Base-by-base conservation (phyloP, 2,797 vertebrate genomes). In the Takifugu ocellatus region DNA sequence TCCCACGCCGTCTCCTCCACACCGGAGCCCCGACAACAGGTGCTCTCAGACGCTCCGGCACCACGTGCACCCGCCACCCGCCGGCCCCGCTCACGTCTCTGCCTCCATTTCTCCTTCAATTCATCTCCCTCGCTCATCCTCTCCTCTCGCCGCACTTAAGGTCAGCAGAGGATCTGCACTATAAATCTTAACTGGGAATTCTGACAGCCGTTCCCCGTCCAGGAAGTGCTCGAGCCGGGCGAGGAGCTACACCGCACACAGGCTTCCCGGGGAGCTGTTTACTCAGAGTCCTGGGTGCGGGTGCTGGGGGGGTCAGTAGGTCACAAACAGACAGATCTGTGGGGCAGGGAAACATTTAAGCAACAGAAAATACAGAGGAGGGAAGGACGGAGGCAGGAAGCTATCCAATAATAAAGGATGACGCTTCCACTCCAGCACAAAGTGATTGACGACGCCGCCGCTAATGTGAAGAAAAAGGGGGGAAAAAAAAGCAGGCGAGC, bases 181-280 rank as follows among this genome's bases (percentile, higher is more conserved):
- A 88, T 88, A 84, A 83, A 87, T 89, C 88, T 87, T 79, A 70
- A 47, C 68, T n/a, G 64, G 47, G 27, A 27, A 47, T 64, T 56
- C 71, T 79, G 85, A 85, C 85, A 84, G 78, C 65, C 56, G 54
- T 61, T 72, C 79, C 82, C 74, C 61, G 77, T 81, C 68, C 82
- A 80, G 76, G 74, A 79, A 83, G 79, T 65, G 63, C 69, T 63
- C 49, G 5, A 29, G 75, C 66, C 72, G 54, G 57, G 74, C 24
- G 14, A 53, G 53, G 59, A 25, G 46, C 61, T 69, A 59, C 55
- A 59, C 44, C 8, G 9, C 70, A 74, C 70, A 49, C 60, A n/a
- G 44, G 5, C 58, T 54, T 62, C 62, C 60, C 5, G 62, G 52
- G 66, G 78, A 84, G 79, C 66, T 61, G 74, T 81, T 74, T 72